Conservation (phyloP, 2,888 invertebrate genomes). For the Vannuccia rotundouncinata region DNA sequence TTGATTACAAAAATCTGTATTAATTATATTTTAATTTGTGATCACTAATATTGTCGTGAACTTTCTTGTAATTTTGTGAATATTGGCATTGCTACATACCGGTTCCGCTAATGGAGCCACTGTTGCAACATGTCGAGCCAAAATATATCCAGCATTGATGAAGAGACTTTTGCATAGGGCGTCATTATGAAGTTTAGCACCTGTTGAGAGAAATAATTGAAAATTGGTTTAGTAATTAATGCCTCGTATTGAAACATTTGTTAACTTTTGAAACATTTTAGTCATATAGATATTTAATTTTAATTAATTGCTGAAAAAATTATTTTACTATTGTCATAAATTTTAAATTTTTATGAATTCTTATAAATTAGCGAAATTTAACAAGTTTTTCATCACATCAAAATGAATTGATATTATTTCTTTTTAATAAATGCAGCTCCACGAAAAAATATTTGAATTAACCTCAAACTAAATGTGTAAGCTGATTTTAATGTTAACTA, state of each 20-base stretch:
- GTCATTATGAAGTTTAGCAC: conserved; percentile 63
- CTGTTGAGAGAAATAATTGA: conserved; percentile 38
- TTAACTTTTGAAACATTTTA: too few species aligned
- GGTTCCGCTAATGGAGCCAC: conserved; percentile 43
- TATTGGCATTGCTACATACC: too few species aligned
- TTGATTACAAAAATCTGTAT: too few species aligned
- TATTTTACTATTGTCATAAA: too few species aligned
- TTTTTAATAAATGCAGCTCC: neutral
- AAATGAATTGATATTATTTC: neutral
- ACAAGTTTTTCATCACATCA: neutral
- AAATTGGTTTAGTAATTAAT: too few species aligned
- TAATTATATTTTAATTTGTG: too few species aligned
- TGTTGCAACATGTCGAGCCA: conserved; percentile 67
- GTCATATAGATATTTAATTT: too few species aligned
- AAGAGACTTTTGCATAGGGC: conserved; percentile 67
- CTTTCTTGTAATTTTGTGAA: too few species aligned
- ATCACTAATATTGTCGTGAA: too few species aligned
- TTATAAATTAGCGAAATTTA: neutral
- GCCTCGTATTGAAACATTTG: too few species aligned
- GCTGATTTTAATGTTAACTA: neutral
- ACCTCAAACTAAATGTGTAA: neutral
- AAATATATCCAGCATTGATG: conserved; percentile 63
- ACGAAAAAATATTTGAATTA: neutral
- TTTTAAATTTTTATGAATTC: too few species aligned
- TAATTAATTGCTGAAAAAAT: too few species aligned